Evolutionary conservation across 2,888 invertebrate species (phyloP).

Genomic region (Eilema sororculum): DNA sequence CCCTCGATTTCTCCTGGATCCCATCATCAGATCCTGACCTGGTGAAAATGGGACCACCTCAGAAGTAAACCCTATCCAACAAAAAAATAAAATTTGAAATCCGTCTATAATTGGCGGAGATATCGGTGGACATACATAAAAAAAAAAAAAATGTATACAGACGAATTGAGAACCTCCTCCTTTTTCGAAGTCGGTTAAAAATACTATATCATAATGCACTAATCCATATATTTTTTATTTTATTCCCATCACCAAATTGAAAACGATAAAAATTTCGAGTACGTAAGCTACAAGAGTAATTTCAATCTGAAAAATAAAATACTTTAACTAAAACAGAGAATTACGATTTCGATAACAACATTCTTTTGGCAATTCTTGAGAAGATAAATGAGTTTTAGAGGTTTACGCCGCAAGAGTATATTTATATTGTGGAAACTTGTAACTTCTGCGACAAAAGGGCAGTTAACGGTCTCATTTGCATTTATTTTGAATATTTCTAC

Average conservation of each 20-base stretch:
- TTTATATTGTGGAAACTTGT: constrained; percentile 41
- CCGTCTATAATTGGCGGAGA: too few relatives aligned
- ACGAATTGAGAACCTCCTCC: too few relatives aligned
- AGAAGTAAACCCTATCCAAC: too few relatives aligned
- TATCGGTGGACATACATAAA: too few relatives aligned
- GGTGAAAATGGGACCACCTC: too few relatives aligned
- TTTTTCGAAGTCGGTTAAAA: too few relatives aligned
- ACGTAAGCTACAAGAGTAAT: neutral
- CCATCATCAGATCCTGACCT: too few relatives aligned
- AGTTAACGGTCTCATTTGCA: constrained; percentile 45
- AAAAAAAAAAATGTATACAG: too few relatives aligned
- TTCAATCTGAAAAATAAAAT: neutral
- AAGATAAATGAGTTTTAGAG: constrained; percentile 12
- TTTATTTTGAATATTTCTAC: constrained; percentile 43
- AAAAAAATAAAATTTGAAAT: too few relatives aligned
- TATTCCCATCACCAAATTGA: neutral
- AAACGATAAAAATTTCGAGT: too few relatives aligned
- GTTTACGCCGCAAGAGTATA: constrained; percentile 15
- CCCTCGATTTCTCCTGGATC: too few relatives aligned
- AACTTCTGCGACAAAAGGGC: constrained; percentile 33
- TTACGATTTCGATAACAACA: constrained; percentile 9
- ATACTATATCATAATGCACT: too few relatives aligned
- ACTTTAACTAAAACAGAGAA: neutral
- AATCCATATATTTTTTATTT: neutral
- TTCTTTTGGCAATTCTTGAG: constrained; percentile 5